Evolutionary conservation across 2,888 invertebrate genomes (phyloP).

Genomic region (Aporophyla nigra): DNA sequence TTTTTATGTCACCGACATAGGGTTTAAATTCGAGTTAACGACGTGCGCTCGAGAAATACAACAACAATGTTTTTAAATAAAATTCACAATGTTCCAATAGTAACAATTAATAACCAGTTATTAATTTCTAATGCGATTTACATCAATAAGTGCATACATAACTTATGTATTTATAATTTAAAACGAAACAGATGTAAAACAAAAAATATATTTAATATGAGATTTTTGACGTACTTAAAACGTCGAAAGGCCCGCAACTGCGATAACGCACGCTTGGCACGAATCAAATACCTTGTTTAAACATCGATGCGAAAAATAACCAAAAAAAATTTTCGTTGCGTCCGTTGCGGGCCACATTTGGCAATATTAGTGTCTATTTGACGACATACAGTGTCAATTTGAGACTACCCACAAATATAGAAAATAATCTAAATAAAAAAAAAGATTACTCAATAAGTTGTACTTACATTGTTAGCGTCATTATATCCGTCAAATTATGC

Average conservation of each 20-base stretch:
- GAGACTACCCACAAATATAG: not conserved
- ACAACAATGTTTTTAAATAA: not conserved
- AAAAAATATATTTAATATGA: not conserved
- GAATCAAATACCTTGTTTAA: not conserved
- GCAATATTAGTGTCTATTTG: not conserved
- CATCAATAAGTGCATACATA: conserved; percentile 17
- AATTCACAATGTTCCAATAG: conserved; percentile 10
- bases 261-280: not conserved
- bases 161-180: conserved; percentile 1
- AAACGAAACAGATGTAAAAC: not conserved
- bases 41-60: not conserved
- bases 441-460: conserved; percentile 13
- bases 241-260: too few relatives aligned
- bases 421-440: conserved; percentile 18
- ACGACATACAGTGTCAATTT: not conserved
- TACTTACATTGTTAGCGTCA: conserved; percentile 48
- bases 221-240: not conserved
- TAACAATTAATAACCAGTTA: conserved; percentile 1
- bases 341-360: not conserved
- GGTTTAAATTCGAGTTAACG: not conserved
- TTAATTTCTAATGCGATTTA: conserved; percentile 21
- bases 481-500: conserved; percentile 39
- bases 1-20: not conserved
- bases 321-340: not conserved
- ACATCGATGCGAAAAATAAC: not conserved